Evolutionary conservation across 2,797 vertebrate species (phyloP), one percentile per base, ranked within the genome.

Genomic region (Characodon lateralis): DNA sequence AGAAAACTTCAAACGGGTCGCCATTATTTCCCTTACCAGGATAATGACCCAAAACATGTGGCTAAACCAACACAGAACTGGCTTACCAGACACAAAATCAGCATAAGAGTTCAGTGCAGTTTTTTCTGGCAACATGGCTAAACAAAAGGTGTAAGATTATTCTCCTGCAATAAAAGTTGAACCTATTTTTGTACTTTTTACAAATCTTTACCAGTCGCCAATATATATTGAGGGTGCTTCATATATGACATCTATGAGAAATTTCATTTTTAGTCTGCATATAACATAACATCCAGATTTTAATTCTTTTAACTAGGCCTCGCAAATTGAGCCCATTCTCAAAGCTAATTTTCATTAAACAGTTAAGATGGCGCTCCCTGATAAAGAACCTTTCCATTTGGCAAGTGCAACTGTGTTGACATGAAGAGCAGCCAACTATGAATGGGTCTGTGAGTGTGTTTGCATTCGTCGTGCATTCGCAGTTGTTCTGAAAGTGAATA

Each of bases 401-500:
- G 43, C 35, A 59, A 31, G 72, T 9, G 43, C 31, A 65, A 26
- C 71, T 9, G 13, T 74, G 71, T 87, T 72, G 71, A 76, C 76
- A 72, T 26, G 58, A 77, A 80, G 46, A 9, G 31, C 71, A 76
- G 43, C 51, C 58, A 65, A 81, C 84, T 78, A 77, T 78, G 79
- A 68, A 80, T 55, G 6, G 39, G 24, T 55, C 13, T 74, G 69
- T 72, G 31, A 31, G 1, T 74, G n/a, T 39, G 51, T 75, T 72
- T 78, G 78, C 28, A 14, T n/a, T 72, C 20, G 26, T 72, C 24
- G n/a, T n/a, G n/a, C n/a, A n/a, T n/a, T n/a, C 7, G 0, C 89
- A 83, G 84, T 79, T 89, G 82, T 81, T 78, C 59, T 14, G 61
- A 72, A 50, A 14, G 71, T 85, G 85, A 88, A 87, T 89, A 87